Percentiles rank a stretch among this genome's conserved stretches.
These are phyloP conservation scores for Drosophila neocordata DNA, from an alignment of 1,140 invertebrate species.

Conservation along the genomic window DNA sequence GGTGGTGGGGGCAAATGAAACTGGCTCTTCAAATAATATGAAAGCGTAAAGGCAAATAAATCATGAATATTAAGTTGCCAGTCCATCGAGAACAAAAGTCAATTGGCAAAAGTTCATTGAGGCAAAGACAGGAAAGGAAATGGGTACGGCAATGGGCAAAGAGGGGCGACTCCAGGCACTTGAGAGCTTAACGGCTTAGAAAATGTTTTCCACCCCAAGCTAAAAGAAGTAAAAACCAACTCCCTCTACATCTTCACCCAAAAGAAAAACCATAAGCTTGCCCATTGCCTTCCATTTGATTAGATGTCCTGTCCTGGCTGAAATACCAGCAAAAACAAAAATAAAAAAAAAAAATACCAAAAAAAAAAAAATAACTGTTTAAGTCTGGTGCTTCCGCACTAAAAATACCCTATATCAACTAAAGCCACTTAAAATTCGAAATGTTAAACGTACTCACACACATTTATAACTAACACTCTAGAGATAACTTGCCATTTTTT, in stretches of 20 bases:
- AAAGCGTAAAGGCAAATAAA: conserved; percentile 50
- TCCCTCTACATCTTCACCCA: neutral
- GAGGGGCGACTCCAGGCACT: conserved; percentile 28
- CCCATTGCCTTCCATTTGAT: conserved; percentile 17
- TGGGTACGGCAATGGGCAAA: neutral
- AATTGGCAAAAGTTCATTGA: conserved; percentile 53
- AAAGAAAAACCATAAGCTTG: conserved; percentile 5
- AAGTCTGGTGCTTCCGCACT: neutral
- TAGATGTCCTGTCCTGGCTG: conserved; percentile 11
- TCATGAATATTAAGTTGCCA: conserved; percentile 55
- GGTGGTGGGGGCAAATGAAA: neutral
- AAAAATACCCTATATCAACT: neutral
- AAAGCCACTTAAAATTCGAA: neutral
- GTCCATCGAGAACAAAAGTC: conserved; percentile 43
- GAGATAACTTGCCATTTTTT: too few relatives aligned
- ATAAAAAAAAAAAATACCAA: neutral
- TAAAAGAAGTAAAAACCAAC: conserved; percentile 5
- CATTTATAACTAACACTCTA: too few relatives aligned
- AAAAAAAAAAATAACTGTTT: neutral
- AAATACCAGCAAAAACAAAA: conserved; percentile 10
- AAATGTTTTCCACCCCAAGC: conserved; percentile 22
- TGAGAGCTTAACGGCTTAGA: conserved; percentile 55
- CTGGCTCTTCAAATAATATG: conserved; percentile 39
- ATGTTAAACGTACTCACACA: neutral
- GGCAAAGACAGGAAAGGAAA: conserved; percentile 11